Percentiles rank a stretch among this genome's conserved stretches.
Evolutionary conservation across 2,888 invertebrate species (phyloP).

Genomic region (Scaptomyza cyrtandrae): DNA sequence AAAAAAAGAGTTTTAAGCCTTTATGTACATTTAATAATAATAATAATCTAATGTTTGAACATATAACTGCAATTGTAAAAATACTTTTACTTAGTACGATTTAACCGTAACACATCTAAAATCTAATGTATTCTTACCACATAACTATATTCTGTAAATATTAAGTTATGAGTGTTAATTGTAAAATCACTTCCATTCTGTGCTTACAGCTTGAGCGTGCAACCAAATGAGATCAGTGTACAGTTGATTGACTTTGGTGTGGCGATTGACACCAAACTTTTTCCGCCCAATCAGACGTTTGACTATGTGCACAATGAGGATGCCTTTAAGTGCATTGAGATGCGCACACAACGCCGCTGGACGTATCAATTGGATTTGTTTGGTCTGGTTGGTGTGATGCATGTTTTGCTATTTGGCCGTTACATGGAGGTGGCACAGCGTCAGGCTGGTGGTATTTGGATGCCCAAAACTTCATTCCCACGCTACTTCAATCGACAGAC

Average conservation of each 20-base stretch:
- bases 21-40: too few species aligned
- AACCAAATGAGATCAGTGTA: constrained; percentile 86
- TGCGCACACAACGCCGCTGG: constrained; percentile 96
- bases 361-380: constrained; percentile 97
- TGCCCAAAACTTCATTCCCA: constrained; percentile 80
- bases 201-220: constrained; percentile 85
- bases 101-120: too few species aligned
- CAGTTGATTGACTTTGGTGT: constrained; percentile 97
- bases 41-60: too few species aligned
- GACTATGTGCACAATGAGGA: constrained; percentile 87
- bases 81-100: too few species aligned
- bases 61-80: too few species aligned
- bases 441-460: constrained; percentile 71
- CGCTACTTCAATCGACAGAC: constrained; percentile 88
- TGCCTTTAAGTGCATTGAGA: constrained; percentile 94
- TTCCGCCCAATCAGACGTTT: constrained; percentile 91
- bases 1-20: too few species aligned
- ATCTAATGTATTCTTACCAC: background rate
- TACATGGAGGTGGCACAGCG: constrained; percentile 93
- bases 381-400: constrained; percentile 94
- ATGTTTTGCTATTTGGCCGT: constrained; percentile 93
- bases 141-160: background rate
- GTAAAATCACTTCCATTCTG: background rate
- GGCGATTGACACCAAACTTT: constrained; percentile 95
- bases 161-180: background rate